A percentile compares a stretch with the other conserved stretches of the same genome.
Conservation (phyloP, 2,797 vertebrate genomes). For the Macropodus opercularis region DNA sequence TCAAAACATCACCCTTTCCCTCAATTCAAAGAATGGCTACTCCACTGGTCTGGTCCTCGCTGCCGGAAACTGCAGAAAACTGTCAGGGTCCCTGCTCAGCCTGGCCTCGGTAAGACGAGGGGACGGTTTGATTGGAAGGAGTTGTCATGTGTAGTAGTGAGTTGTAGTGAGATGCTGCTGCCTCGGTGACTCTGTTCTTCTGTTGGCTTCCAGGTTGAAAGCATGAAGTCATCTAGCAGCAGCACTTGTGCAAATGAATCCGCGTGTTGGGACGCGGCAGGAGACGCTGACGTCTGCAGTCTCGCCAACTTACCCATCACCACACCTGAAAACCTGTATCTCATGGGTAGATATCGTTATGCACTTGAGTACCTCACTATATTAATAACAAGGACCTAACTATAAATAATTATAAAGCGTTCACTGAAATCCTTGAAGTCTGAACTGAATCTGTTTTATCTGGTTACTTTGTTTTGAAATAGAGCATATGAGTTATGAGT, state of each 20-base stretch:
- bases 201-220: constrained; percentile 83
- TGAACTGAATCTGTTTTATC: too few species aligned
- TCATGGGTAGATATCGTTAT: constrained; percentile 88
- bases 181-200: not conserved
- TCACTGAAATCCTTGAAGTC: not conserved
- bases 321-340: constrained; percentile 96
- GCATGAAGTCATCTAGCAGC: constrained; percentile 90
- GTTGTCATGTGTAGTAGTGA: too few species aligned
- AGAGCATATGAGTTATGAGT: not conserved
- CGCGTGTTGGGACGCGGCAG: constrained; percentile 87
- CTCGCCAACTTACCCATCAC: constrained; percentile 90
- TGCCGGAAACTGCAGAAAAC: constrained; percentile 86
- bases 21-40: constrained; percentile 85
- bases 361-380: not conserved
- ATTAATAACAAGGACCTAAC: not conserved
- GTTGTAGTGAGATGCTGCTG: not conserved
- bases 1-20: constrained; percentile 86
- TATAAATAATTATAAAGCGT: not conserved
- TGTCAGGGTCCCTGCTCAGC: constrained; percentile 90
- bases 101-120: constrained; percentile 87
- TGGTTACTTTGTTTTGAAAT: not conserved
- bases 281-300: constrained; percentile 85
- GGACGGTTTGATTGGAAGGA: not conserved
- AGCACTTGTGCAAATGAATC: constrained; percentile 90
- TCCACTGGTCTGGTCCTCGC: constrained; percentile 78